These are phyloP conservation scores for Coracias cyanogaster DNA, from an alignment of 2,797 vertebrate genomes.

Conservation along the genomic window DNA sequence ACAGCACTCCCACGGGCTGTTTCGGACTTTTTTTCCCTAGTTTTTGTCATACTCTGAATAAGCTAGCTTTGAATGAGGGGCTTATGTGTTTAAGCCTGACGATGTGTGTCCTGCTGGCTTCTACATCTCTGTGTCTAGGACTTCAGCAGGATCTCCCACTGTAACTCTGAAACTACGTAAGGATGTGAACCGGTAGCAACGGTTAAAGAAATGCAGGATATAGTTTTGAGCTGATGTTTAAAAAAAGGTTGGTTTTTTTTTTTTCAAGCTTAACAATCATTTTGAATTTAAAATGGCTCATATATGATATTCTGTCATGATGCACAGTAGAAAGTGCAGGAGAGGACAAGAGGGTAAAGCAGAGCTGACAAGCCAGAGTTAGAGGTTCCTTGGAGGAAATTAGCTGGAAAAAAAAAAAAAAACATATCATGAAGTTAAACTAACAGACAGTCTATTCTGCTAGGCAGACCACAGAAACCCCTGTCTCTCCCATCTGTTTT, in stretches of 20 bases:
- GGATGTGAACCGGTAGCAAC: background rate
- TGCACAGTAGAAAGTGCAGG: background rate
- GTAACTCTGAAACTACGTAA: background rate
- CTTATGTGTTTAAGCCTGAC: fast-evolving
- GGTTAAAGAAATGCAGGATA: background rate
- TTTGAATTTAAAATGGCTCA: background rate
- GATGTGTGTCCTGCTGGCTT: background rate
- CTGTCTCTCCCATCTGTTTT: background rate
- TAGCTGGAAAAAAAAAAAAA: background rate
- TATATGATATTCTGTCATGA: background rate
- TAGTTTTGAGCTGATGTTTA: background rate
- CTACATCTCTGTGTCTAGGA: background rate
- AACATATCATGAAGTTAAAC: background rate
- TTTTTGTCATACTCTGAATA: background rate
- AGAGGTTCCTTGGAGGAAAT: background rate
- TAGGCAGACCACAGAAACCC: background rate
- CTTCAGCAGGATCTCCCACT: background rate
- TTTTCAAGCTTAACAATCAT: background rate
- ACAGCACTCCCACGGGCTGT: background rate
- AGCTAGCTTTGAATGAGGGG: background rate
- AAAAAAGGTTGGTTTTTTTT: background rate
- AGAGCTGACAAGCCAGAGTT: background rate
- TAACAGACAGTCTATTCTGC: background rate
- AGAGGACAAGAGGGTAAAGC: background rate
- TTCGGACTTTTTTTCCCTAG: background rate